Conservation (phyloP, 1,140 invertebrate genomes). For the Drosophila lacteicornis region DNA sequence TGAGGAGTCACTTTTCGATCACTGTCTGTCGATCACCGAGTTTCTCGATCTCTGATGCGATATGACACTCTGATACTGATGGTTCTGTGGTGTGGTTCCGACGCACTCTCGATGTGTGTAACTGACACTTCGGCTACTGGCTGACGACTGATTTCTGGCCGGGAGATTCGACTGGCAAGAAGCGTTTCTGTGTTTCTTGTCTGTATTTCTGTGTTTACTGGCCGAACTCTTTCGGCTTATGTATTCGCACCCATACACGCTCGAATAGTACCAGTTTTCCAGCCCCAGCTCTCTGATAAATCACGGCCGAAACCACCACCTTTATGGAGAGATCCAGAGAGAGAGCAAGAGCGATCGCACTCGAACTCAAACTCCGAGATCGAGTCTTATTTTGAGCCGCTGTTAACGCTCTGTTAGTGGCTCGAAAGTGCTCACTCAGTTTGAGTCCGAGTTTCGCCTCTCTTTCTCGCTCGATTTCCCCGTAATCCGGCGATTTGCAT, state of each 20-base stretch:
- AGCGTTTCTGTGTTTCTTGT: conserved; percentile 72
- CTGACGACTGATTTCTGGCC: conserved; percentile 82
- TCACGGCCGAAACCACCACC: conserved; percentile 55
- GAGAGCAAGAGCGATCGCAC: conserved; percentile 33
- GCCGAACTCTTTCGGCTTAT: conserved; percentile 60
- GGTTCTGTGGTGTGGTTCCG: conserved; percentile 10
- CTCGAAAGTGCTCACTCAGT: conserved; percentile 12
- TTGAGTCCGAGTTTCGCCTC: conserved; percentile 1
- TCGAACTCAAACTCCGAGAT: conserved; percentile 17
- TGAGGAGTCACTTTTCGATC: conserved; percentile 25
- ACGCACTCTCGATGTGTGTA: conserved; percentile 63
- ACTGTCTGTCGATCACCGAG: conserved; percentile 16
- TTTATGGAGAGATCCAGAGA: conserved; percentile 11
- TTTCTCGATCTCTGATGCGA: conserved; percentile 33
- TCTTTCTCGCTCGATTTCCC: conserved; percentile 16
- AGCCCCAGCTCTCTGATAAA: conserved; percentile 60
- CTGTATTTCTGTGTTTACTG: conserved; percentile 35
- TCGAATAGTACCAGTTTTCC: conserved; percentile 44
- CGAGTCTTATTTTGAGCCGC: conserved; percentile 15
- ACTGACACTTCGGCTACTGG: conserved; percentile 81
- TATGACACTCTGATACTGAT: conserved; percentile 14
- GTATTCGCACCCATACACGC: conserved; percentile 40
- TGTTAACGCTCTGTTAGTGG: conserved; percentile 44
- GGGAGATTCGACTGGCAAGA: conserved; percentile 72
- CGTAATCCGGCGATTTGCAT: conserved; percentile 61